Evolutionary conservation across 2,797 vertebrate genomes (phyloP).

Genomic region (Argentina silus): DNA sequence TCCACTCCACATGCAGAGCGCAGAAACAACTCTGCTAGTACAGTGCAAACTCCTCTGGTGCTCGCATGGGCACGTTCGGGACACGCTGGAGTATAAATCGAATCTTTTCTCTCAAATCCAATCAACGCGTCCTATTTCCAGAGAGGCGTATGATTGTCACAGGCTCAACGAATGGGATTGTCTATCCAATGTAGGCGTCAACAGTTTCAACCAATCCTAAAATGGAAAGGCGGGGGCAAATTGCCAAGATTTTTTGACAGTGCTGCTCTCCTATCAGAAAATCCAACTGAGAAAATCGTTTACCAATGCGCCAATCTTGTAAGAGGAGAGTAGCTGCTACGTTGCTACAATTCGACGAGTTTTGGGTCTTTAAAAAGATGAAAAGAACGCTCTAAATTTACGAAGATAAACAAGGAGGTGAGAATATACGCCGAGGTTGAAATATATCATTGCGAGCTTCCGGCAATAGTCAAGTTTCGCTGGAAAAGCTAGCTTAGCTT

Average conservation of each 20-base stretch:
- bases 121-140: slow-evolving; percentile 56
- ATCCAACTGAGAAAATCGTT: slow-evolving; percentile 58
- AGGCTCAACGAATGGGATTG: slow-evolving; percentile 45
- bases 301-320: slow-evolving; percentile 71
- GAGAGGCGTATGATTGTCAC: slow-evolving; percentile 46
- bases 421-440: slow-evolving; percentile 61
- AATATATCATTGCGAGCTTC: not conserved
- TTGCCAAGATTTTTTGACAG: slow-evolving; percentile 55
- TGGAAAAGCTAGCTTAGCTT: not conserved
- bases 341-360: slow-evolving; percentile 36
- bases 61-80: not conserved
- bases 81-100: slow-evolving; percentile 1
- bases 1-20: not conserved
- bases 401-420: slow-evolving; percentile 27
- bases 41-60: not conserved
- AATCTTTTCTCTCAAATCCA: slow-evolving; percentile 53
- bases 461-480: slow-evolving; percentile 1
- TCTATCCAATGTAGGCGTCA: slow-evolving; percentile 38
- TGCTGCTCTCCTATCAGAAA: slow-evolving; percentile 54
- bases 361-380: slow-evolving; percentile 65
- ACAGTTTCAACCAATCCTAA: slow-evolving; percentile 33
- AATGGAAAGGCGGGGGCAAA: slow-evolving; percentile 39
- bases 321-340: slow-evolving; percentile 65
- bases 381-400: slow-evolving; percentile 60
- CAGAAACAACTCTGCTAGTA: not conserved